Percentiles rank a stretch among this genome's conserved stretches.
Evolutionary conservation across 2,888 invertebrate genomes (phyloP).

Genomic region (Amiota minor): DNA sequence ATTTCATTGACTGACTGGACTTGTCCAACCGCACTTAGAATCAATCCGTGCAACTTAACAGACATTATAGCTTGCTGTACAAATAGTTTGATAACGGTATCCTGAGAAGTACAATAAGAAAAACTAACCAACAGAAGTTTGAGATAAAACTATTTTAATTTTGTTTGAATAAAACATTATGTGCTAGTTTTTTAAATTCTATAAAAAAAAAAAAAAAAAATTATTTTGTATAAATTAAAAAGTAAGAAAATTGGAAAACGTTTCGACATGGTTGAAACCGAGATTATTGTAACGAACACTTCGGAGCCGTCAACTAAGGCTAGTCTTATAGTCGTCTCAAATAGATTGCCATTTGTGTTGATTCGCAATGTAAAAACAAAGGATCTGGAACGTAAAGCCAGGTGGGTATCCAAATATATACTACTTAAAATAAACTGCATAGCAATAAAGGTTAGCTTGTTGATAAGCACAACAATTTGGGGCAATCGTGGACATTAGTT

Average conservation of each 20-base stretch:
- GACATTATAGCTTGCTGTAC: conserved; percentile 36
- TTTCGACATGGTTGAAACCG: conserved; percentile 68
- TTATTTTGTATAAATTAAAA: conserved; percentile 25
- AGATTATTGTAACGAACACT: conserved; percentile 70
- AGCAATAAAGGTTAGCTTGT: too few species aligned
- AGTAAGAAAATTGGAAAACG: neutral
- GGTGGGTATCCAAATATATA: conserved; percentile 76
- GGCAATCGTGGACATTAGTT: too few species aligned
- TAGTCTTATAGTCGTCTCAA: conserved; percentile 92
- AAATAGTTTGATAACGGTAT: conserved; percentile 2
- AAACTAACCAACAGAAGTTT: too few species aligned
- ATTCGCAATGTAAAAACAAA: conserved; percentile 83
- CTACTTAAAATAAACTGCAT: too few species aligned
- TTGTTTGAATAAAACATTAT: conserved; percentile 7
- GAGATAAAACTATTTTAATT: conserved; percentile 24
- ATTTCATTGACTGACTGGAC: conserved; percentile 39
- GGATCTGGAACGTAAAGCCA: conserved; percentile 85
- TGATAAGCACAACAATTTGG: too few species aligned
- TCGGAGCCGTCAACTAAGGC: conserved; percentile 75
- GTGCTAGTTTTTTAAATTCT: conserved; percentile 26
- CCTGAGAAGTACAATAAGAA: neutral
- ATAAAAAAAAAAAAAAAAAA: conserved; percentile 10
- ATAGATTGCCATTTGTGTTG: conserved; percentile 90
- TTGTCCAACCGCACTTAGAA: conserved; percentile 47
- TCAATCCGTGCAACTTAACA: conserved; percentile 43